Base-by-base conservation (phyloP, 2,113 vertebrate genomes). In the Colaptes auratus region DNA sequence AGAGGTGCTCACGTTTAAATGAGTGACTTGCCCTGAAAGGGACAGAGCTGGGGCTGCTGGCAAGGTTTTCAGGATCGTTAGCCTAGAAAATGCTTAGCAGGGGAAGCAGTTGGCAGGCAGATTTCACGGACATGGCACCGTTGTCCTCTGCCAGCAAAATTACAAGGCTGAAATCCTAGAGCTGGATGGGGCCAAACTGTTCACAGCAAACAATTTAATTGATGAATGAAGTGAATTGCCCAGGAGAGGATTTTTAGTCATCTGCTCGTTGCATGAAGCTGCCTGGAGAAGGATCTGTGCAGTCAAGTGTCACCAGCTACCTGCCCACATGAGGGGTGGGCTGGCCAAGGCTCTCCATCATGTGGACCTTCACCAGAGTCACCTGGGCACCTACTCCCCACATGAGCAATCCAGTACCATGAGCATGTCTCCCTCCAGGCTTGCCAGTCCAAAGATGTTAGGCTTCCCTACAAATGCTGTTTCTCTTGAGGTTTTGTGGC, bases 21-120 rank as follows among this genome's bases (percentile, higher is more conserved):
- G 92, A 96, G 94, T 58, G 88, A 46, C 93, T 95, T 94, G 93
- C 95, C 94, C 94, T 86, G 90, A 81, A 92, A 97, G 88, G 95
- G 93, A 95, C 90, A 86, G 93, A 94, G 90, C 88, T 82, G 77
- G 73, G 66, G 76, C 88, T 95, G 88, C 94, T 97, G 94, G 96
- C 94, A 95, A 92, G 95, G 77, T 86, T 95, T 95, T 91, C 0
- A 1, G 90, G 88, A 95, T 95, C 25, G 8, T 94, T 96, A 95
- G 95, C 94, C 95, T 93, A 95, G 94, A 96, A 97, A 96, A 95
- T 79, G 92, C 90, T 94, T 96, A 96, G 96, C 93, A 89, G 94
- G 88, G 77, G 93, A 97, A 96, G 96, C 93, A 94, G 92, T 95
- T 97, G 96, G 92, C 96, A 97, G 93, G 90, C 93, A 92, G 92